These are phyloP conservation scores for Pelobates cultripes DNA, from an alignment of 2,797 vertebrate genomes.

Conservation along the genomic window DNA sequence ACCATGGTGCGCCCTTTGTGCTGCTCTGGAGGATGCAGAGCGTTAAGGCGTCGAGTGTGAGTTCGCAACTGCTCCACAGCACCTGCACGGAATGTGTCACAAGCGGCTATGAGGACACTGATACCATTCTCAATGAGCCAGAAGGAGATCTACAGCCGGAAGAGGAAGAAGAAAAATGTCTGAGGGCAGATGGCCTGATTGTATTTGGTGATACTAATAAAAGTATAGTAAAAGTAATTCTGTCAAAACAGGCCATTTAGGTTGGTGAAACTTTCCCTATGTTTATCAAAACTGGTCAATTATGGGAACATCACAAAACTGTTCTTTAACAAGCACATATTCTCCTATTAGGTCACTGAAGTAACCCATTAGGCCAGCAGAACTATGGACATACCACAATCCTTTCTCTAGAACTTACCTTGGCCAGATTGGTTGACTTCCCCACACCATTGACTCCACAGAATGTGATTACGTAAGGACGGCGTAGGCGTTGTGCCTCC, in stretches of 20 bases:
- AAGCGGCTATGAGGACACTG: constrained; percentile 94
- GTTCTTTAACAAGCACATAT: too few species aligned
- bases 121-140: constrained; percentile 97
- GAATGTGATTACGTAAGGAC: constrained; percentile 93
- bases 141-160: constrained; percentile 85
- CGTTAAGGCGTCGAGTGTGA: constrained; percentile 90
- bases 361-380: too few species aligned
- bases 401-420: constrained; percentile 70
- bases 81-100: constrained; percentile 94
- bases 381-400: too few species aligned
- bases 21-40: constrained; percentile 87
- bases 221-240: too few species aligned
- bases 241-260: too few species aligned
- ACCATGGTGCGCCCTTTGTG: constrained; percentile 83
- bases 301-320: too few species aligned
- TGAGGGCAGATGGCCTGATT: too few species aligned
- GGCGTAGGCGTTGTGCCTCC: constrained; percentile 86
- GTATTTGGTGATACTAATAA: too few species aligned
- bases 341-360: too few species aligned
- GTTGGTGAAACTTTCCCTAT: too few species aligned
- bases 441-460: constrained; percentile 97
- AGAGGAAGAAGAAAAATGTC: not conserved
- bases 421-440: constrained; percentile 97
- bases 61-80: constrained; percentile 97
- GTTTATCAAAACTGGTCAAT: too few species aligned